Base-by-base conservation (phyloP, 2,797 vertebrate genomes). In the Sebastes steindachneri region DNA sequence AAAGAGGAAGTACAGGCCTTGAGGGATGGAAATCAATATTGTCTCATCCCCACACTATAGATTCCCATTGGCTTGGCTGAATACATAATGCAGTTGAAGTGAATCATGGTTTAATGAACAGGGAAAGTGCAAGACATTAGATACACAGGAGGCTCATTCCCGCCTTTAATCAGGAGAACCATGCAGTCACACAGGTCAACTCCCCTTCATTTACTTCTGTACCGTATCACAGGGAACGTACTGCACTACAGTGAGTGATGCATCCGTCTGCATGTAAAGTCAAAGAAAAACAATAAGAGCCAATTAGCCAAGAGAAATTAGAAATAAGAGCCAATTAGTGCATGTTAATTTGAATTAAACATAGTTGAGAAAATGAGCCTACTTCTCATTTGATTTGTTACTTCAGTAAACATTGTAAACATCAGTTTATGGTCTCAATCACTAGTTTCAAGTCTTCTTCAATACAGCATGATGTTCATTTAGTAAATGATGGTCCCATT, bases 91-190 rank as follows among this genome's bases (percentile, higher is more conserved):
- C 48, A 54, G 70, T 55, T 79, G 54, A 68, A 77, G 78, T 84
- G 79, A 85, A 77, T 84, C 51, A 68, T 81, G n/a, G 78, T 86
- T 81, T 91, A 87, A 91, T 85, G 84, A 89, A 84, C 48, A 76
- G 54, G 48, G 41, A 80, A 66, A 37, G 71, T 35, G 29, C 58
- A 53, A 63, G 68, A 73, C 73, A 72, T 79, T 35, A 75, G 54
- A 77, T 19, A 72, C 54, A 73, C 54, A 75, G 67, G 64, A 77
- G 51, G 25, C 62, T 73, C 14, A 19, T 75, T 82, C 75, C 79
- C 5, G 28, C 4, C 80, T 17, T 74, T 90, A 78, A 86, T 92
- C 54, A 84, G 75, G 48, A 73, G 79, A 79, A 53, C 0, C 2
- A 45, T 67, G 55, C 51, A 71, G 51, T 77, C 77, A 82, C 79